Evolutionary conservation across 2,113 vertebrate genomes (phyloP).

Genomic region (Erythrocercus mccallii): DNA sequence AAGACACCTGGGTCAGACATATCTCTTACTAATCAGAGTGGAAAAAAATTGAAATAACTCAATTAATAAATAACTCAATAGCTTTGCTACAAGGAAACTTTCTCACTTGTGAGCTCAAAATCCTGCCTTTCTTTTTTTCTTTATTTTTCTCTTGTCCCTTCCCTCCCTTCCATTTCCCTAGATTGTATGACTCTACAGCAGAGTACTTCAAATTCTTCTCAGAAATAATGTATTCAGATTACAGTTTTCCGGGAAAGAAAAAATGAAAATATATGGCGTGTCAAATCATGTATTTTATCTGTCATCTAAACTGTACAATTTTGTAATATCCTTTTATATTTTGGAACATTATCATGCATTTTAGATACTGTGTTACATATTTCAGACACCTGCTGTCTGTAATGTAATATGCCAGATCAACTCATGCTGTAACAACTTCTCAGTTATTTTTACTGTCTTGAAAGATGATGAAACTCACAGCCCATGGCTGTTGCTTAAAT

Average conservation of each 20-base stretch:
- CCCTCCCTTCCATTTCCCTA: not conserved
- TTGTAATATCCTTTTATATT: conserved; percentile 57
- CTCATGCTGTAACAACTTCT: not conserved
- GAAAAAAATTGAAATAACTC: not conserved
- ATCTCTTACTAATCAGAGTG: not conserved
- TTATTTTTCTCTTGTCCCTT: not conserved
- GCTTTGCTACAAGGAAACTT: not conserved
- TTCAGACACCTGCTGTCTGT: conserved; percentile 24
- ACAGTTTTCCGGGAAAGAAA: not conserved
- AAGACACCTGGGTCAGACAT: not conserved
- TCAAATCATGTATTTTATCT: conserved; percentile 47
- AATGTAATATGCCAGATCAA: not conserved
- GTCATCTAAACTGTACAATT: conserved; percentile 30
- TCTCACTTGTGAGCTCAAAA: not conserved
- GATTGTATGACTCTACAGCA: not conserved
- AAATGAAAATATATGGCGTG: conserved; percentile 8
- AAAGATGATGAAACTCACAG: not conserved
- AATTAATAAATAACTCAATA: too few species aligned
- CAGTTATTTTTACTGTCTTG: conserved; percentile 9
- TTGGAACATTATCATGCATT: conserved; percentile 24
- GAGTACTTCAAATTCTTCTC: not conserved
- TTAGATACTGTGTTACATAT: conserved; percentile 9
- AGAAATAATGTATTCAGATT: not conserved
- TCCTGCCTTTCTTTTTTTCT: not conserved
- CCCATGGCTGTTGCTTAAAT: not conserved